Evolutionary conservation across 2,113 vertebrate species (phyloP), one percentile per base, ranked within the genome.

Genomic region (Apus apus): DNA sequence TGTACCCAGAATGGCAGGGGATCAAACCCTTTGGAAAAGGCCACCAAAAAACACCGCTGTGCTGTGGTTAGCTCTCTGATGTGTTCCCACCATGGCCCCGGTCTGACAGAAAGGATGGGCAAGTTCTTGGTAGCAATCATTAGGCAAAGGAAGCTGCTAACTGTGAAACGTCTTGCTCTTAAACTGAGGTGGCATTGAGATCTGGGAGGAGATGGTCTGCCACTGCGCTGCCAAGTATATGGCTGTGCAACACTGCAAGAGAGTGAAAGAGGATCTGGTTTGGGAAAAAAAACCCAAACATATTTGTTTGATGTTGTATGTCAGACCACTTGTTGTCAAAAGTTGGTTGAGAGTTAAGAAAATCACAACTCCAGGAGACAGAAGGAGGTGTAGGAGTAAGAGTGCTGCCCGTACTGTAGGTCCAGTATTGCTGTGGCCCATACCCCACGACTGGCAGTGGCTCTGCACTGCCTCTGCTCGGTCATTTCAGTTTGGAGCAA

Each of bases 1-100:
- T 0, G 0, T 67, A 18, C 6, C 40, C 68, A 80, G 23, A 66
- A 18, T 30, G 0, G 0, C 30, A 64, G n/a, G 20, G 60, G 46
- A 32, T 2, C 2, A 5, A 61, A 62, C 40, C 27, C 36, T 77
- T 88, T 60, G 43, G 46, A 90, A 75, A 22, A 74, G 48, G 34
- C 30, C 46, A 74, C 79, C 76, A 74, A 86, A 86, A 92, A 25
- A 40, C 64, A n/a, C 38, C 5, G 1, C 38, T 72, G 14, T 85
- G 67, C 71, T 54, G 22, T 61, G 27, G 2, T 30, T 84, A 68
- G 54, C 36, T 3, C 50, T 40, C 38, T 50, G 46, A 18, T 40
- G 32, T 66, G 40, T 64, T 51, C 65, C 22, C 40, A 85, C 32
- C 4, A 10, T 32, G 15, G 46, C 38, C 5, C 32, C 43, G 46